Percentiles rank a stretch among this genome's conserved stretches.
Conservation (phyloP, 1,140 invertebrate species). For the Piezodorus guildinii region DNA sequence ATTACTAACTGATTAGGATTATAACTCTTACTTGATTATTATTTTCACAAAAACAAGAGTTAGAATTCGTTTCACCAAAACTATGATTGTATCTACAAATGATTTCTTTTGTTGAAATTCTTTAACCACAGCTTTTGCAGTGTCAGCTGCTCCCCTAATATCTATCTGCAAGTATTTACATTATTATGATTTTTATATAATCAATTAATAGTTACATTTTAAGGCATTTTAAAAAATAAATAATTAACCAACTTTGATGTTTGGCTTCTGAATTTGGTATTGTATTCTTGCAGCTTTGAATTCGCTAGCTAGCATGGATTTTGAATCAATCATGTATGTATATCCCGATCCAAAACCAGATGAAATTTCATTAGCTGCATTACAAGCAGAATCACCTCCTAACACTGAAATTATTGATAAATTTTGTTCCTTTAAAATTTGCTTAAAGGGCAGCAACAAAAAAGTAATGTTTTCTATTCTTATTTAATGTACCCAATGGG, state of each 20-base stretch:
- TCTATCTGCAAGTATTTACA: background rate
- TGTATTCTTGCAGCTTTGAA: background rate
- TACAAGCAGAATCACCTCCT: background rate
- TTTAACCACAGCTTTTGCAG: background rate
- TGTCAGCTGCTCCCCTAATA: background rate
- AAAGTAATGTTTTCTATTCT: too few relatives aligned
- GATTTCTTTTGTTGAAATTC: slow-evolving; percentile 1
- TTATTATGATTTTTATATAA: background rate
- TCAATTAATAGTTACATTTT: too few relatives aligned
- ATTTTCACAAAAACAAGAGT: background rate
- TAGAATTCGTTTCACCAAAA: background rate
- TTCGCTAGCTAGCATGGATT: background rate
- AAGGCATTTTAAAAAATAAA: background rate
- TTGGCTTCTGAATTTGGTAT: background rate
- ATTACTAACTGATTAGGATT: too few relatives aligned
- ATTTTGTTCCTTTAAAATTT: too few relatives aligned
- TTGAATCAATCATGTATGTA: background rate
- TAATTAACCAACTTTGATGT: background rate
- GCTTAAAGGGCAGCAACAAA: too few relatives aligned
- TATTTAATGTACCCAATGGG: too few relatives aligned
- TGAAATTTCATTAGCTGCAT: background rate
- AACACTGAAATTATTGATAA: background rate
- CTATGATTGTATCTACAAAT: background rate
- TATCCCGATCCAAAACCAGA: background rate
- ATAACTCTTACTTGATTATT: background rate